Evolutionary conservation across 2,797 vertebrate genomes (phyloP), one percentile per base, ranked within the genome.

Genomic region (Gymnoscopelus braueri): DNA sequence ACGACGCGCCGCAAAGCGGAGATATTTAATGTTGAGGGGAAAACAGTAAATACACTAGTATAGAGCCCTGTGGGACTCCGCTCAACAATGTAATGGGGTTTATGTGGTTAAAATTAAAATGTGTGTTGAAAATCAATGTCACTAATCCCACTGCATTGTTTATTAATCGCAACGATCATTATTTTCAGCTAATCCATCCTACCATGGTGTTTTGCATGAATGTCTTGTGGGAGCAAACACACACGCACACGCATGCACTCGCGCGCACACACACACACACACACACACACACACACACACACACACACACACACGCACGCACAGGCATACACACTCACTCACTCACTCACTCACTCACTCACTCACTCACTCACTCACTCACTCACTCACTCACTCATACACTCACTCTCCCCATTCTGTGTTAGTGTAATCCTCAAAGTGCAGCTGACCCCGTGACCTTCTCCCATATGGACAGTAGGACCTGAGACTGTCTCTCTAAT

Each of bases 381-480:
- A 26, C 13, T 6, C n/a, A 29, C 9, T 59, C n/a, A 67, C 6
- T 62, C 10, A n/a, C n/a, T 32, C 26, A 29, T 3, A 26, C 26
- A 29, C 26, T 3, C 26, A 29, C 5, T 65, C 52, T 14, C 14
- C 19, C 44, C 13, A 12, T 49, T 12, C 63, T 60, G 60, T 52
- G 8, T 54, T 48, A 39, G 2, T 76, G 52, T 86, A 85, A 86
- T 87, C 82, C 68, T 58, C 66, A 51, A 71, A 83, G 78, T 82
- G 81, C 70, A 63, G 50, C 32, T 67, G 82, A 81, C 81, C 73
- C 74, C 63, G 6, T 72, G 71, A 81, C 76, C 82, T 39, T 54
- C 35, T 26, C 72, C 35, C 65, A 61, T 51, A 75, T 59, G 32
- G 64, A 26, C 63, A 54, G 26, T 54, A 23, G 62, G 15, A 14